Conservation (phyloP, 2,797 vertebrate genomes). For the Hydrocynus forskahlii region DNA sequence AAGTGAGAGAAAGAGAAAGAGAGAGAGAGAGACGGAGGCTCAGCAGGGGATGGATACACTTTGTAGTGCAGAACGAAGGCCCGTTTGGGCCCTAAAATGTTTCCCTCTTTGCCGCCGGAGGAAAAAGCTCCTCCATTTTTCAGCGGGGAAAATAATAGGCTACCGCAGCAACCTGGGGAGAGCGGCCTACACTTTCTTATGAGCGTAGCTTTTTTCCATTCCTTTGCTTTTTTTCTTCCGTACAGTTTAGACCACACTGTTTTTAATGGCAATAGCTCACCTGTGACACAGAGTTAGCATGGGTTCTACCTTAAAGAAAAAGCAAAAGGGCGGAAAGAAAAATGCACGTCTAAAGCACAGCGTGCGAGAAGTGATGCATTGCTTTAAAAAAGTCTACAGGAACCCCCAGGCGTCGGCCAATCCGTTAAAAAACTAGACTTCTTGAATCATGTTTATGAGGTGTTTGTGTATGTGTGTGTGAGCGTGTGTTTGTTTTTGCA, state of each 20-base stretch:
- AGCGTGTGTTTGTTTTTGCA: not conserved
- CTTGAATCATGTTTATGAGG: constrained; percentile 1
- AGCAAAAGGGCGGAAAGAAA: constrained; percentile 10
- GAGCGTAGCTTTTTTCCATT: constrained; percentile 45
- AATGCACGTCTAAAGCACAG: constrained; percentile 41
- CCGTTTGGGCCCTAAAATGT: constrained; percentile 55
- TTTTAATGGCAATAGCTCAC: constrained; percentile 52
- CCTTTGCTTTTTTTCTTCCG: not conserved
- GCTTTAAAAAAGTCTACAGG: constrained; percentile 55
- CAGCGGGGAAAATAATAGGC: constrained; percentile 67
- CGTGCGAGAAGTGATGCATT: constrained; percentile 59
- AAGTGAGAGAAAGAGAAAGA: not conserved
- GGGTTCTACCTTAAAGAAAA: constrained; percentile 37
- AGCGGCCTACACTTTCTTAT: constrained; percentile 56
- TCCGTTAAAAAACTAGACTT: not conserved
- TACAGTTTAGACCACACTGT: constrained; percentile 25
- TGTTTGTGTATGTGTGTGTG: not conserved
- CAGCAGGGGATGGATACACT: constrained; percentile 60
- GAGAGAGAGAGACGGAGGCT: constrained; percentile 21
- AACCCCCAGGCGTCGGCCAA: constrained; percentile 21
- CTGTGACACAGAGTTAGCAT: constrained; percentile 63
- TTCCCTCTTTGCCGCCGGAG: constrained; percentile 56
- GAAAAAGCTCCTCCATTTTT: constrained; percentile 71
- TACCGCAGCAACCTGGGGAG: constrained; percentile 58
- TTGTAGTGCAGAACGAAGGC: constrained; percentile 51